Percentiles rank a stretch among this genome's conserved stretches.
Conservation (phyloP, 2,113 vertebrate genomes). For the Halichoerus grypus region DNA sequence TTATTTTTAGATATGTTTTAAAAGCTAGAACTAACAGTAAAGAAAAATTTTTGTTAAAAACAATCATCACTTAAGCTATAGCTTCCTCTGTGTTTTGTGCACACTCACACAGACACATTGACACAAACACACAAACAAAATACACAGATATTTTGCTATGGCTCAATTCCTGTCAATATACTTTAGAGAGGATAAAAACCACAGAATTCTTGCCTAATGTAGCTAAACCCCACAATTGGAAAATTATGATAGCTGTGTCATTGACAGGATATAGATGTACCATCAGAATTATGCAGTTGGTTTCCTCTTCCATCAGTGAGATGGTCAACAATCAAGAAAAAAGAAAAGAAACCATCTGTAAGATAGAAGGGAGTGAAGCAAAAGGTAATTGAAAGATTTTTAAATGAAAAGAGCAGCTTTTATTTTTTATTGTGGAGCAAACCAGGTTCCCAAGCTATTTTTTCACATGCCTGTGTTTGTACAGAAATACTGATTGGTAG, state of each 20-base stretch:
- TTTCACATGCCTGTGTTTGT: slow-evolving; percentile 20
- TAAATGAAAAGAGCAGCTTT: slow-evolving; percentile 64
- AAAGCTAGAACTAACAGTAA: not conserved
- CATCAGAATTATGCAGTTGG: not conserved
- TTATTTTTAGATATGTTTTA: not conserved
- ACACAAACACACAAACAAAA: not conserved
- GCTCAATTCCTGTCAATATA: not conserved
- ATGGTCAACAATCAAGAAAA: slow-evolving; percentile 52
- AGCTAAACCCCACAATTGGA: not conserved
- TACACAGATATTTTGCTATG: not conserved
- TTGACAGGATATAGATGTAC: not conserved
- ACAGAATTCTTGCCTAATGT: not conserved
- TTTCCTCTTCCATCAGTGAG: slow-evolving; percentile 8
- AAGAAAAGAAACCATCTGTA: slow-evolving; percentile 55
- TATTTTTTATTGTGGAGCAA: slow-evolving; percentile 46
- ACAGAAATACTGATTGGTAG: not conserved
- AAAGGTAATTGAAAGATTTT: slow-evolving; percentile 65
- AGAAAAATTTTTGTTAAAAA: not conserved
- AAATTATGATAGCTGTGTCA: slow-evolving; percentile 46
- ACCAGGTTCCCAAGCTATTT: not conserved
- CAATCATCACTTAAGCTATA: not conserved
- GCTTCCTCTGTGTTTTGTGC: not conserved
- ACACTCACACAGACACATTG: not conserved
- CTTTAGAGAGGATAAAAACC: not conserved
- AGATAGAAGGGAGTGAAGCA: not conserved